Base-by-base conservation (phyloP, 2,888 invertebrate species). In the Brenthis ino region DNA sequence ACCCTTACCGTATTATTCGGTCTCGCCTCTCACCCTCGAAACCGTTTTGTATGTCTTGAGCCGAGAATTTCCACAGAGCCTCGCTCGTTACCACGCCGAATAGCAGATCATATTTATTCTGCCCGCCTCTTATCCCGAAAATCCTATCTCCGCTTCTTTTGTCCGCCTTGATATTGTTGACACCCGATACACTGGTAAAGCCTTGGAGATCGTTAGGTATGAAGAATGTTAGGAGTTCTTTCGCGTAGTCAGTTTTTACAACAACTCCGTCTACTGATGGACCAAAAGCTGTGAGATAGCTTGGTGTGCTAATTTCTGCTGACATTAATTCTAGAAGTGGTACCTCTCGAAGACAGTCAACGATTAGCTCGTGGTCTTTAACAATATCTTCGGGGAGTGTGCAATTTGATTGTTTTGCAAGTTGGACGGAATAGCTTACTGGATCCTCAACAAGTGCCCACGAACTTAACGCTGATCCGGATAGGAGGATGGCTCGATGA, bases 201-300 rank as follows among this genome's bases (percentile, higher is more conserved):
- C 94, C 94, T 86, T 95, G 95, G 71, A 95, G 91, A 75, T 95
- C 95, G 70, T 95, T 95, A 0, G 95, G 95, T 75, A 94, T 94
- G 82, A 96, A 95, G 81, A 95, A 96, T 8, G 96, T 96, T 20
- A 96, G 92, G 11, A 96, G 89, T 81, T 96, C 96, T 84, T 97
- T 97, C 64, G 97, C 96, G 81, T 97, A 96, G 85, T 97, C 97
- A 48, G 97, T 95, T 89, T 97, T 96, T 76, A 99, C 98, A 70
- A 99, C 98, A 67, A 98, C 98, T 64, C 98, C 98, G 83, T 98
- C 98, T 56, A 98, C 97, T 79, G 98, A 97, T 0, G 98, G 98
- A 0, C 98, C 99, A 80, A 98, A 99, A 0, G 97, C 96, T 73
- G 96, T 97, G 61, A 97, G 89, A 83, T 97, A 97, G 66, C 96